Base-by-base conservation (phyloP, 2,888 invertebrate species). In the Leptinotarsa rubiginosa region DNA sequence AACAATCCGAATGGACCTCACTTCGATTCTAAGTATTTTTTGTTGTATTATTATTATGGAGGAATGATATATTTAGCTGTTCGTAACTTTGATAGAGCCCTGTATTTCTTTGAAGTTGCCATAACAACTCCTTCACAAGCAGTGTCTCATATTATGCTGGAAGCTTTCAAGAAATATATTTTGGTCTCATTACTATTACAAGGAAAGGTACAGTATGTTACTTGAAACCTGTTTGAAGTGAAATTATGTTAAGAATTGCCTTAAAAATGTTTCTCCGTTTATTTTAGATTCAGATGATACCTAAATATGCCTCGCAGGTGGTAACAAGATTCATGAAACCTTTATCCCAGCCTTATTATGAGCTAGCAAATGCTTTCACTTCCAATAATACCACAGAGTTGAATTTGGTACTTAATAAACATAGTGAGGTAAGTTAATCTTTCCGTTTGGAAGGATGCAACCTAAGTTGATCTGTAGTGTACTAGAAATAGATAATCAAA, bases 51-150 rank as follows among this genome's bases (percentile, higher is more conserved):
- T 87, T 98, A 98, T 87, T 99, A 99, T 86, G 98, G 98, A 74
- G 98, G 98, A 69, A 97, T 98, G 96, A 96, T 98, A 81, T 98
- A 97, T 87, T 93, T 97, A 72, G 96, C 96, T 15, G 89, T 98
- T 83, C 97, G 98, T 87, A 96, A 97, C 85, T 96, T 95, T 86
- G 96, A 97, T 81, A 91, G 97, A 85, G 97, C 98, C 12, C 89
- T 97, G 76, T 98, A 97, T 88, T 98, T 97, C 88, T 97, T 96
- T 88, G 98, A 98, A 92, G 96, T 97, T 20, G 97, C 95, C 74
- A 93, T 97, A 74, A 97, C 97, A 41, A 97, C 97, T n/a, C 98
- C 98, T 3, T 95, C 97, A 47, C 92, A 94, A 89, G 96, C 96
- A 52, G 96, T 98, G 75, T 98, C 98, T 76, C 97, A 97, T 87